Base-by-base conservation (phyloP, 2,797 vertebrate genomes). In the Galagoides demidoff region DNA sequence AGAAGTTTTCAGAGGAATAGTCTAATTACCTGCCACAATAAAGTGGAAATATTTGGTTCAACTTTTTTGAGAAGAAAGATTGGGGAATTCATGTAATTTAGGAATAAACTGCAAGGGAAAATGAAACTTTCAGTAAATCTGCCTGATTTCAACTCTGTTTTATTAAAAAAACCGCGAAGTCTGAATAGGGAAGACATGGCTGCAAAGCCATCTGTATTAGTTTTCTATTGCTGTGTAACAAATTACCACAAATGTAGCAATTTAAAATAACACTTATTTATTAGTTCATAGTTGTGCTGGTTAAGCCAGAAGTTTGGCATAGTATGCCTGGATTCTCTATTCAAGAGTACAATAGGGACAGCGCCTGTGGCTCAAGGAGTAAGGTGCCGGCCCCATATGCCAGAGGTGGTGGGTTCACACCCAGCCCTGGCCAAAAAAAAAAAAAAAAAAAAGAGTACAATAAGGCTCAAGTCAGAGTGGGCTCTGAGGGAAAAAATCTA, bases 251-350 rank as follows among this genome's bases (percentile, higher is more conserved):
- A 87, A 63, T 13, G 66, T 78, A 84, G 11, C 31, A 84, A 49
- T 16, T 92, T 77, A 92, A 94, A 90, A 87, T n/a, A 55, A 79
- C 34, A 83, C 8, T 79, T 22, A 84, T 52, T 78, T 89, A 96
- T 92, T 93, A 92, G 20, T 27, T 92, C 7, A 39, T 10, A 83
- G 34, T 70, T 82, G 73, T 94, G 16, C 37, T 45, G 23, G 29
- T 95, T 52, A 52, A 23, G 25, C 93, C 37, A 63, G 45, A 91
- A 57, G 22, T n/a, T 59, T 90, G 39, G 16, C n/a, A 70, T 23
- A 10, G 31, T 31, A 27, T 43, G 17, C 5, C 52, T 73, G 11
- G 39, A 90, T 76, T 92, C 39, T 92, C 61, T 90, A 43, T 23
- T 85, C 52, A 85, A 82, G 25, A 59, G 6, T 22, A 73, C 85